Base-by-base conservation (phyloP, 1,140 invertebrate genomes). In the Lordiphosa collinella region DNA sequence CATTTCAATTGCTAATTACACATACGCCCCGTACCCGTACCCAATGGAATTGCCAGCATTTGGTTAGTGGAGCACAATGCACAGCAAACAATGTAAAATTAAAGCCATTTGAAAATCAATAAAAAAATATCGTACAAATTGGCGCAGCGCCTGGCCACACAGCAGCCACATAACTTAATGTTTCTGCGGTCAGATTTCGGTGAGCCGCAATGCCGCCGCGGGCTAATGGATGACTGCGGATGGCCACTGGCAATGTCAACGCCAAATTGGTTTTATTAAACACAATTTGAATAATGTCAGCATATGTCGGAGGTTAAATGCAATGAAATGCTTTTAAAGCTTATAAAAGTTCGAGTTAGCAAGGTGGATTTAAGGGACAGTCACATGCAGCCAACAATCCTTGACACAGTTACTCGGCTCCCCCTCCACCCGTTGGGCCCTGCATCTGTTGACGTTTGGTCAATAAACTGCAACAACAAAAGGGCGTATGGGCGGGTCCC, bases 231-330 rank as follows among this genome's bases (percentile, higher is more conserved):
- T 69, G 70, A 60, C 53, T 64, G 8, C 11, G 18, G 18, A 10
- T 71, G 54, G 51, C 64, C 52, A 63, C 60, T 60, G 53, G 55
- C 62, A 56, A 61, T 80, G 76, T 71, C 66, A 69, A 71, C 50
- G 69, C 43, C 54, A 69, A 79, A 74, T 76, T 76, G 78, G 56
- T 71, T 80, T 74, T 82, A 67, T 82, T 80, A 59, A 76, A 71
- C 48, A 61, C 59, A 63, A 61, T 55, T 59, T 61, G 62, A 78
- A 76, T 67, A 76, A 82, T 54, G 50, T 52, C 37, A 54, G 52
- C 47, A 49, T 50, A 18, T 18, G 18, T 10, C 13, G 12, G 38
- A 22, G 48, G 57, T 76, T 70, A 66, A 76, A 65, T 70, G 14
- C 35, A 48, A 22, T 38, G 38, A 47, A 69, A 48, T 48, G 36